These are phyloP conservation scores for Pseudotriccus pelzelni DNA, from an alignment of 2,797 vertebrate species.

Conservation along the genomic window DNA sequence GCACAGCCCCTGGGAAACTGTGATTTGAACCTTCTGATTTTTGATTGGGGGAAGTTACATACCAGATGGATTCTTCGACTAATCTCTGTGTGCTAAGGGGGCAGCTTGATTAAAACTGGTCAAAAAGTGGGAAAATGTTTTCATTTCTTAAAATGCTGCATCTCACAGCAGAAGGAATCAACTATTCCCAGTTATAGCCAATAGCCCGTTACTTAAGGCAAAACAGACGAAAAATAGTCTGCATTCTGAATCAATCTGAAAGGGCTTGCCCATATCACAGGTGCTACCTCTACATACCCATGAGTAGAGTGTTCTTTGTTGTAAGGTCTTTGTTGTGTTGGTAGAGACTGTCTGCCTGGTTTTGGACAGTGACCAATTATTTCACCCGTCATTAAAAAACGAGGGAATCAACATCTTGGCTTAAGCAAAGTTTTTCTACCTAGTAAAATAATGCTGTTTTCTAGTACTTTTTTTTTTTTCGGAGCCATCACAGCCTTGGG, in stretches of 20 bases:
- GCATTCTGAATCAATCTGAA: not conserved
- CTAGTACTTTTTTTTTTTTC: not conserved
- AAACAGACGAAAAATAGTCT: not conserved
- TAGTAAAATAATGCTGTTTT: not conserved
- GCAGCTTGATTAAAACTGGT: not conserved
- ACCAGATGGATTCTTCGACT: not conserved
- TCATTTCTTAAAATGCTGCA: not conserved
- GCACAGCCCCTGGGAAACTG: not conserved
- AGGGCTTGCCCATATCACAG: not conserved
- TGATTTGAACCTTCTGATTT: not conserved
- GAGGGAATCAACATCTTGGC: rapidly evolving
- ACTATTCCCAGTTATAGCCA: not conserved
- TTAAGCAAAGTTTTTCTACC: not conserved
- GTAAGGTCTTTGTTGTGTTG: not conserved
- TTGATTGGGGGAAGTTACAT: not conserved
- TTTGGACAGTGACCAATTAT: not conserved
- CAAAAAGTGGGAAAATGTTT: not conserved
- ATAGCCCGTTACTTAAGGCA: not conserved
- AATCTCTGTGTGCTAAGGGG: not conserved
- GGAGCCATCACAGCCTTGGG: not conserved
- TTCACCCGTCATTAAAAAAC: not conserved
- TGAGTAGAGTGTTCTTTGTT: not conserved
- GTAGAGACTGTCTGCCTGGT: not conserved
- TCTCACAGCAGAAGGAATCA: not conserved
- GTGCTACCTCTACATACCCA: not conserved